A percentile compares a stretch with the other conserved stretches of the same genome.
phyloP scores from a whole-genome alignment of 2,113 vertebrate species.

The Alaudala cheleensis region DNA sequence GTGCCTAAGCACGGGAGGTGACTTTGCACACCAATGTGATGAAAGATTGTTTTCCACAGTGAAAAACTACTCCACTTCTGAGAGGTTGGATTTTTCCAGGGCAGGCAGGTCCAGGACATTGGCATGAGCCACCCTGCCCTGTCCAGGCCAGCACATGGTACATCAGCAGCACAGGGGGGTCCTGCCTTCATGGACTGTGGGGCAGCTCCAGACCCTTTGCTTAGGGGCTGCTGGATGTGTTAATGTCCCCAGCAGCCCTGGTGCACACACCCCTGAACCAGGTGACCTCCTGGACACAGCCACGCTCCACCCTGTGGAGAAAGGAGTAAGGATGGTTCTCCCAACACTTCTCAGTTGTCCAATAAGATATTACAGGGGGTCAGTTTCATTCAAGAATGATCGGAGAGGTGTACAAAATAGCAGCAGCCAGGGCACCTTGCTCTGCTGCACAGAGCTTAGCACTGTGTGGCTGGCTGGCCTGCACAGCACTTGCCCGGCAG shows the following conservation, averaged over 20 bases:
- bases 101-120: not conserved
- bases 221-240: not conserved
- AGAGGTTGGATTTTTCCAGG: not conserved
- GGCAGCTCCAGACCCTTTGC: not conserved
- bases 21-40: not conserved
- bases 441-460: not conserved
- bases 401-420: not conserved
- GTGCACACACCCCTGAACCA: not conserved
- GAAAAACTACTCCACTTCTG: not conserved
- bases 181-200: not conserved
- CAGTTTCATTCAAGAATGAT: not conserved
- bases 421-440: not conserved
- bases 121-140: not conserved
- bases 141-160: not conserved
- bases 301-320: not conserved
- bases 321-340: not conserved
- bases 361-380: not conserved
- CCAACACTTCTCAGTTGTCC: not conserved
- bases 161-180: not conserved
- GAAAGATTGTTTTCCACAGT: not conserved
- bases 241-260: not conserved
- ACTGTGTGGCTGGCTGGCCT: not conserved
- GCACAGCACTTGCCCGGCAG: accelerated
- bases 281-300: not conserved
- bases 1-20: not conserved